These are phyloP conservation scores for Molossus molossus DNA, from an alignment of 2,797 vertebrate genomes.

Conservation along the genomic window DNA sequence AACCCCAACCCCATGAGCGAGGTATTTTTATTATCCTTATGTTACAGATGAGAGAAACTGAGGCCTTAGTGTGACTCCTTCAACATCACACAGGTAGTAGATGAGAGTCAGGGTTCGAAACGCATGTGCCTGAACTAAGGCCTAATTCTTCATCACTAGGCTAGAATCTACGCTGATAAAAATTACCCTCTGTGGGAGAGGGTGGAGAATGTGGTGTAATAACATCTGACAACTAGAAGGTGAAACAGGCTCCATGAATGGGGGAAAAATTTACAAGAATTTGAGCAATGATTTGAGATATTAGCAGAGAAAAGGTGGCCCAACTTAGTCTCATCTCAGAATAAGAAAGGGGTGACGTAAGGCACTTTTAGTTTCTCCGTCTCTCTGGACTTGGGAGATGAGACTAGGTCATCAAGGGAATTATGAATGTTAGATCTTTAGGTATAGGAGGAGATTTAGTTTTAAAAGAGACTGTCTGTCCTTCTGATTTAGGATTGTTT, in stretches of 20 bases:
- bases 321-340: not conserved
- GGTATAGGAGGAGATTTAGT: not conserved
- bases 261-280: not conserved
- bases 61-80: not conserved
- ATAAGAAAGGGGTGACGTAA: not conserved
- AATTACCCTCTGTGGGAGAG: not conserved
- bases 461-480: not conserved
- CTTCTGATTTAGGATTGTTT: slow-evolving; percentile 38
- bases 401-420: not conserved
- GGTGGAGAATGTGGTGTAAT: not conserved
- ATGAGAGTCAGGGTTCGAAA: not conserved
- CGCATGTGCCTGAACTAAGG: not conserved
- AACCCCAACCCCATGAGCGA: not conserved
- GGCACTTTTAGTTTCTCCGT: not conserved
- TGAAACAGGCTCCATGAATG: fast-evolving
- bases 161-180: not conserved
- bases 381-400: not conserved
- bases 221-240: not conserved
- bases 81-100: not conserved
- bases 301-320: not conserved
- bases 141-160: not conserved
- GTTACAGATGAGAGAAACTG: not conserved
- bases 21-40: not conserved
- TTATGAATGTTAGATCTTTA: not conserved
- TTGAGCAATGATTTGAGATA: not conserved